These are phyloP conservation scores for Emesis russula DNA, from an alignment of 2,888 invertebrate genomes.

Conservation along the genomic window DNA sequence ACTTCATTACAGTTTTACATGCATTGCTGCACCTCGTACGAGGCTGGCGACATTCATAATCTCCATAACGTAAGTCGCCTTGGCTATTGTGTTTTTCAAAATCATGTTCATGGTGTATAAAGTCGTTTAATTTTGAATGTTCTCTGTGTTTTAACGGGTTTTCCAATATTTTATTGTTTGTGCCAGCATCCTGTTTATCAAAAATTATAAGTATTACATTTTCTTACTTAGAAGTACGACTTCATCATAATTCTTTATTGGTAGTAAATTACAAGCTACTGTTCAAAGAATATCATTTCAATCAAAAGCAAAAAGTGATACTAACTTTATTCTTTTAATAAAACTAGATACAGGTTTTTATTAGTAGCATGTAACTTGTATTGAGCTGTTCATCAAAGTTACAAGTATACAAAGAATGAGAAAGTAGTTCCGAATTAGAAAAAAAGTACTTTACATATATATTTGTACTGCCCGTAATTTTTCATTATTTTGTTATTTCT, in stretches of 20 bases:
- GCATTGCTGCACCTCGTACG: neutral
- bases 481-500: too few species aligned
- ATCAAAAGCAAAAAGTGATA: neutral
- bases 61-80: neutral
- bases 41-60: neutral
- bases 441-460: too few species aligned
- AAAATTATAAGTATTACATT: conserved; percentile 7
- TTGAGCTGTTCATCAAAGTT: too few species aligned
- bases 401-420: too few species aligned
- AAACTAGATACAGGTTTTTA: neutral
- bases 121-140: neutral
- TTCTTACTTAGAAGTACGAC: neutral
- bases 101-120: neutral
- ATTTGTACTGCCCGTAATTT: too few species aligned
- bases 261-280: neutral
- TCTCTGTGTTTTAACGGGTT: neutral
- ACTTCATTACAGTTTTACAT: neutral
- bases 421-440: too few species aligned
- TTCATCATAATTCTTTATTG: neutral
- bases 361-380: neutral
- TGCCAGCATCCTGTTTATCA: conserved; percentile 1
- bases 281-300: neutral
- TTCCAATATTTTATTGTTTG: neutral
- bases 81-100: neutral
- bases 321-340: neutral